Percentiles rank a stretch among this genome's conserved stretches.
Evolutionary conservation across 2,888 invertebrate species (phyloP).

Genomic region (Acrobasis repandana): DNA sequence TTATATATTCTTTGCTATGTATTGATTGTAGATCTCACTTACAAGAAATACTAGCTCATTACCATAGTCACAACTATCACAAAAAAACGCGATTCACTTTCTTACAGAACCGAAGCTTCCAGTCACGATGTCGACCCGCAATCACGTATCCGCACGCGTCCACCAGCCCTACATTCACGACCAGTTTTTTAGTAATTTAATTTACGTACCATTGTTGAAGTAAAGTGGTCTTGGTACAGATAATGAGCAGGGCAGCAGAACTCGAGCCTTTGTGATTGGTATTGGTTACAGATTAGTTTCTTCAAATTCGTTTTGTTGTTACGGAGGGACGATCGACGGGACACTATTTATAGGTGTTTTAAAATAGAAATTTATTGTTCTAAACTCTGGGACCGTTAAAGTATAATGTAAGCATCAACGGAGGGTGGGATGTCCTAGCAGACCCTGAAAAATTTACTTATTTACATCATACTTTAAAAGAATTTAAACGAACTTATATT

Average conservation of each 20-base stretch:
- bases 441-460: too few species aligned
- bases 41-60: too few species aligned
- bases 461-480: too few species aligned
- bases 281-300: conserved; percentile 10
- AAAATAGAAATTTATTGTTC: too few species aligned
- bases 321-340: background rate
- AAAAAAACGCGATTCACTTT: conserved; percentile 14
- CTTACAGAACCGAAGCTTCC: background rate
- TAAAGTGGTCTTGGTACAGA: conserved; percentile 24
- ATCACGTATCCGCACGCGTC: conserved; percentile 47
- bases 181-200: conserved; percentile 47
- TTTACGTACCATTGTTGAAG: conserved; percentile 32
- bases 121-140: conserved; percentile 26
- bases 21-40: too few species aligned
- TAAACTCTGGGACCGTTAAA: too few species aligned
- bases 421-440: too few species aligned
- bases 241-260: conserved; percentile 4
- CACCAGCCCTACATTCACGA: conserved; percentile 37
- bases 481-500: too few species aligned
- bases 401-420: too few species aligned
- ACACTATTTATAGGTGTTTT: too few species aligned
- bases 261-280: conserved; percentile 7
- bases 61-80: background rate
- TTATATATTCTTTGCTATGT: too few species aligned
- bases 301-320: background rate